Conservation (phyloP, 2,113 vertebrate species). For the Alligator sinensis region DNA sequence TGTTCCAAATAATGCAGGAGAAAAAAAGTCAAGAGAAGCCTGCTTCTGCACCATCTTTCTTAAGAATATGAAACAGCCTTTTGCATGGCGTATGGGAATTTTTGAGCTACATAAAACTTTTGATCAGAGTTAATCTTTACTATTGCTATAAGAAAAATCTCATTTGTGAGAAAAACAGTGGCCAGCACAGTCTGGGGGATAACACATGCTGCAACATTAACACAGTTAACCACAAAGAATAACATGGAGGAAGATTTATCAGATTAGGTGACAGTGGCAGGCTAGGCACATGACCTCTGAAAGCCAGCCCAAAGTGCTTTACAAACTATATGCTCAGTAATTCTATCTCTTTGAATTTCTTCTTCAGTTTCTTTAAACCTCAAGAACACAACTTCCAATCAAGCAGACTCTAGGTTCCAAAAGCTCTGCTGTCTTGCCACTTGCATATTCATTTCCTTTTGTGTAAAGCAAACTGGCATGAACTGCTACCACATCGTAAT, state of each 20-base stretch:
- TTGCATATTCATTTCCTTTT: background rate
- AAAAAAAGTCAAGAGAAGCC: background rate
- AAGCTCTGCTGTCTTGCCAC: background rate
- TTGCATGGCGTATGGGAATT: background rate
- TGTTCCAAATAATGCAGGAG: background rate
- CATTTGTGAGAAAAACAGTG: background rate
- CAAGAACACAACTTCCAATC: background rate
- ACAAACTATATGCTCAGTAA: background rate
- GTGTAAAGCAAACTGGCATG: background rate
- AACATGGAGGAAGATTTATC: fast-evolving
- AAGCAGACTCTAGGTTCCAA: background rate
- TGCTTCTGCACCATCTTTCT: background rate
- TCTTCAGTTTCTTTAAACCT: fast-evolving
- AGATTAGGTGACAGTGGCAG: background rate
- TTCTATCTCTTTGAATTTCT: background rate
- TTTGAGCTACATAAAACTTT: background rate
- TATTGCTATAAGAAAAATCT: background rate
- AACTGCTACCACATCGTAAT: background rate
- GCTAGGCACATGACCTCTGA: fast-evolving
- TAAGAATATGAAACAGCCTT: background rate
- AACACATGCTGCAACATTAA: background rate
- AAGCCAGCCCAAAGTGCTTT: background rate
- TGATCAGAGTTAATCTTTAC: background rate
- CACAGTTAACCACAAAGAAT: background rate
- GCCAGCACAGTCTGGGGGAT: background rate